phyloP scores from a whole-genome alignment of 2,888 invertebrate genomes.

The Drosophila vallismaia region DNA sequence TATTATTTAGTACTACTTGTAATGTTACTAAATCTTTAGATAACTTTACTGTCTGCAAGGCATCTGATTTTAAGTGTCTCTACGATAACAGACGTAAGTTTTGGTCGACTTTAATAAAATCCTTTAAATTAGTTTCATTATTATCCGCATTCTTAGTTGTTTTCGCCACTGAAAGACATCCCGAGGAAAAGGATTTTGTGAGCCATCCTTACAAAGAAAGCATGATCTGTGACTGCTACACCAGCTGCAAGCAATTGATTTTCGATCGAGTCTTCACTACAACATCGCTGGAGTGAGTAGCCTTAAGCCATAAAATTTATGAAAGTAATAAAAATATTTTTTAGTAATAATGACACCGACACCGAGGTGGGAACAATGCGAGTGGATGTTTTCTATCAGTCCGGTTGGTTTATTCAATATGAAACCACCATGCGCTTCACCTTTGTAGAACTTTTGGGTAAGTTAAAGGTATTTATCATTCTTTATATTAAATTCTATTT shows the following conservation, averaged over 20 bases:
- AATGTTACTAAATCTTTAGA: conserved; percentile 47
- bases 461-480: conserved; percentile 52
- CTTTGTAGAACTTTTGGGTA: conserved; percentile 84
- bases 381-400: conserved; percentile 82
- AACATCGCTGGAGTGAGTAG: conserved; percentile 61
- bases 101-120: background rate
- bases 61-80: conserved; percentile 78
- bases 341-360: conserved; percentile 41
- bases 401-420: conserved; percentile 82
- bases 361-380: conserved; percentile 34
- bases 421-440: conserved; percentile 83
- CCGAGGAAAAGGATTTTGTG: conserved; percentile 66
- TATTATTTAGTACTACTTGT: background rate
- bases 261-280: conserved; percentile 64
- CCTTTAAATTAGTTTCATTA: too few relatives aligned
- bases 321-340: background rate
- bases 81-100: conserved; percentile 73
- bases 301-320: background rate
- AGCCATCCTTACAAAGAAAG: conserved; percentile 62
- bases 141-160: conserved; percentile 14
- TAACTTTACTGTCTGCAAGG: conserved; percentile 74
- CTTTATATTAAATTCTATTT: conserved; percentile 14
- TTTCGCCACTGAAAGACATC: conserved; percentile 68
- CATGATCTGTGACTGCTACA: conserved; percentile 81
- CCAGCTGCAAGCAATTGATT: conserved; percentile 76